A percentile compares a stretch with the other conserved stretches of the same genome.
Evolutionary conservation across 2,888 invertebrate species (phyloP).

Genomic region (Venustoraphidia nigricollis): DNA sequence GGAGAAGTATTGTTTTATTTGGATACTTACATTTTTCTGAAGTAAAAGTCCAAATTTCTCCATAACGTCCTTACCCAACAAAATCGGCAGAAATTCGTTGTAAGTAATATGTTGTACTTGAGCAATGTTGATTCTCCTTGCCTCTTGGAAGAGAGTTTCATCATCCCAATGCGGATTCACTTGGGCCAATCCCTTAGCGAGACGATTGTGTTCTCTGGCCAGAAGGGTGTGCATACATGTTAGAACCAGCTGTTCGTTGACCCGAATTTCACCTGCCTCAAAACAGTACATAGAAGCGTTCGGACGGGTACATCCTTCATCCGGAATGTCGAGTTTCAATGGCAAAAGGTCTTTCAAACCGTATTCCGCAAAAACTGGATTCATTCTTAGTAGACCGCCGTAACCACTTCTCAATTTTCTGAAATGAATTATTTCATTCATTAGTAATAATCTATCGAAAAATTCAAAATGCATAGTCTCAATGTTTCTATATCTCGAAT

Average conservation of each 20-base stretch:
- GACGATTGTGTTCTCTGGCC: constrained; percentile 81
- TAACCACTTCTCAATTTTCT: constrained; percentile 70
- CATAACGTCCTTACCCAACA: constrained; percentile 83
- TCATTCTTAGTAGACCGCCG: constrained; percentile 72
- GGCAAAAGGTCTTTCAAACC: constrained; percentile 79
- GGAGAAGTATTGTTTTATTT: background rate
- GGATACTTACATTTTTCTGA: constrained; percentile 49
- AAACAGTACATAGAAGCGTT: constrained; percentile 85
- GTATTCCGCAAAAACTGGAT: constrained; percentile 74
- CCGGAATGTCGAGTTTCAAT: constrained; percentile 74
- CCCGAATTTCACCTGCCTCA: constrained; percentile 83
- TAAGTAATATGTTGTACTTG: constrained; percentile 81
- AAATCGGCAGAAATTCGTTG: constrained; percentile 78
- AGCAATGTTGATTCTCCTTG: constrained; percentile 70
- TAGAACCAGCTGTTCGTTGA: constrained; percentile 79
- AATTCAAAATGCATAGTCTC: constrained; percentile 3
- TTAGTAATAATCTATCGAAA: background rate
- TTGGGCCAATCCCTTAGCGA: constrained; percentile 57
- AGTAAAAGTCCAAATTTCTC: constrained; percentile 75
- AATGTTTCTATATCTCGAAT: background rate
- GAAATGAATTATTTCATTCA: constrained; percentile 13
- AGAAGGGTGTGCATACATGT: constrained; percentile 84
- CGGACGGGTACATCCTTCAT: constrained; percentile 82
- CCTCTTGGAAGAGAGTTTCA: constrained; percentile 78
- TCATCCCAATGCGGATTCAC: constrained; percentile 91